Evolutionary conservation across 2,113 vertebrate species (phyloP), one percentile per base, ranked within the genome.

Genomic region (Emydura subglobosa): DNA sequence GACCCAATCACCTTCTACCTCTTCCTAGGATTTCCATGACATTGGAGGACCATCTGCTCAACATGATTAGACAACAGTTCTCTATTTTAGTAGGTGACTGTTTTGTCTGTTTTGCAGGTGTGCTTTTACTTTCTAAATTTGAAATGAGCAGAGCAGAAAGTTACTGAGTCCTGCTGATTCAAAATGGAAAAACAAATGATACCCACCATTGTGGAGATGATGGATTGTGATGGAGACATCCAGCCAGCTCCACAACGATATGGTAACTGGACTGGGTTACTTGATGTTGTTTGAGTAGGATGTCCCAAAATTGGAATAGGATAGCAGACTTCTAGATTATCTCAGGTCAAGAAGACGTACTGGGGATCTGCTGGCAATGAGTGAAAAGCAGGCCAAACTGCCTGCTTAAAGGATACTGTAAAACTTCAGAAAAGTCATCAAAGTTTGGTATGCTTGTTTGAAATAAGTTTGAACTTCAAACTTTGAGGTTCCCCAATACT

Each of bases 41-140:
- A 61, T 5, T 4, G 31, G n/a, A 49, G 7, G 59, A 47, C 51
- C 24, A 2, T 3, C 8, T 8, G 6, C 29, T 39, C 27, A 34
- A 47, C 11, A 2, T 80, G 65, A 72, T 12, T 29, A 0, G 0
- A 14, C 10, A 79, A 16, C 31, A 55, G 34, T 22, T 83, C 82
- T 86, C 27, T 76, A 21, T 72, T 34, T 72, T 39, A 16, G 17
- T 39, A 72, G 19, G 8, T 72, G 65, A 39, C 5, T 72, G 34
- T 17, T 72, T 19, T 17, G 9, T 72, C n/a, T 34, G 9, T 39
- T 72, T 39, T 72, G n/a, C 34, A 2, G 21, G 19, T 0, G 2
- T 9, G 10, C 34, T 72, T 72, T 72, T 72, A 72, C n/a, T 72
- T 39, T 39, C 39, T 39, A 39, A 72, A 39, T 72, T 19, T 72